phyloP scores from a whole-genome alignment of 2,113 vertebrate genomes.

The cat (Felis catus) region DNA sequence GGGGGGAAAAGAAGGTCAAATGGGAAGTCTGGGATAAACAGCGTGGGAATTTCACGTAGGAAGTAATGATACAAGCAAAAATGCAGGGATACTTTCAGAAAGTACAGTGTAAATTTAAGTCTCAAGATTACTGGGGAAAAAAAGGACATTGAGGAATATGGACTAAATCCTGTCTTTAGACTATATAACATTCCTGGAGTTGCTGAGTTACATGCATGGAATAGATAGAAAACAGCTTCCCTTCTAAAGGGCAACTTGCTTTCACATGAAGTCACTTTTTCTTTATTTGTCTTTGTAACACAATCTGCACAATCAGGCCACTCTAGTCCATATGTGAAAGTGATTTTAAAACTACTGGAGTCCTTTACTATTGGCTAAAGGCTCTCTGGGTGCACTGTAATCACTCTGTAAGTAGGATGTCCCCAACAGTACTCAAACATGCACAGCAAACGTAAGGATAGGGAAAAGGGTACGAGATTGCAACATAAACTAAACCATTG shows the following conservation, averaged over 20 bases:
- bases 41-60: neutral
- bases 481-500: neutral
- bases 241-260: neutral
- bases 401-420: neutral
- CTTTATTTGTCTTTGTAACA: neutral
- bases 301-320: neutral
- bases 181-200: neutral
- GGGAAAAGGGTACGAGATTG: neutral
- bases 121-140: slow-evolving; percentile 10
- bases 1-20: neutral
- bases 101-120: slow-evolving; percentile 1
- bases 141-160: neutral
- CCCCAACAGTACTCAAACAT: neutral
- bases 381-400: neutral
- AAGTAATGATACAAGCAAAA: neutral
- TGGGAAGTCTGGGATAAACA: neutral
- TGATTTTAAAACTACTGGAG: neutral
- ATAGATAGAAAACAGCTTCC: neutral
- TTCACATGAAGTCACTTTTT: neutral
- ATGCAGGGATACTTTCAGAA: slow-evolving; percentile 30
- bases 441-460: neutral
- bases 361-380: neutral
- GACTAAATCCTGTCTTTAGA: neutral
- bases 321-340: neutral
- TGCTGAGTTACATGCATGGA: neutral